phyloP scores from a whole-genome alignment of 2,113 vertebrate genomes.

The Blennius ocellaris region DNA sequence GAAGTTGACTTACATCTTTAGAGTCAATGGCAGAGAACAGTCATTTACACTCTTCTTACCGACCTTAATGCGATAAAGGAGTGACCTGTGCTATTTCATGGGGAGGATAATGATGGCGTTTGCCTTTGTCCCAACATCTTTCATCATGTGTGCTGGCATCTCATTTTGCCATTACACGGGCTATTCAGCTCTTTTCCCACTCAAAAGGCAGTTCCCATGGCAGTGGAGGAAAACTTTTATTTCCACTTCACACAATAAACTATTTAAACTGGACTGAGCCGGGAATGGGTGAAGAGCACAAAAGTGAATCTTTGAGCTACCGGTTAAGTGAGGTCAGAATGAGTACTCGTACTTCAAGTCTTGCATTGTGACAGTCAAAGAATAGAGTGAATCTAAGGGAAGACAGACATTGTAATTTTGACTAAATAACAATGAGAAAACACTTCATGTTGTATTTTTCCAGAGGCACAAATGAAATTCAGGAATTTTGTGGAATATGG shows the following conservation, averaged over 20 bases:
- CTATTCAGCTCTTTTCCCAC: constrained; percentile 42
- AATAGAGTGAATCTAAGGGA: no score
- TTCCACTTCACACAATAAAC: constrained; percentile 35
- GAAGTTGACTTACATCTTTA: constrained; percentile 64
- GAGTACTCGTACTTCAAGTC: neutral
- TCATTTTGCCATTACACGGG: constrained; percentile 42
- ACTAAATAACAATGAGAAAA: no score
- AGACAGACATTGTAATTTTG: no score
- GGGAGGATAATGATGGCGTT: constrained; percentile 65
- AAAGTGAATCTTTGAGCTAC: constrained; percentile 19
- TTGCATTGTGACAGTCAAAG: no score
- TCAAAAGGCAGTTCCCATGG: constrained; percentile 53
- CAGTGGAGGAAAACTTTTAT: constrained; percentile 34
- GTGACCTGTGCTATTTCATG: constrained; percentile 58
- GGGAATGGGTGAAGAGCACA: constrained; percentile 12
- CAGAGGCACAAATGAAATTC: no score
- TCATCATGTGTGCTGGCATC: constrained; percentile 48
- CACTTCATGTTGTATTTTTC: no score
- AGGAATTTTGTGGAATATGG: no score
- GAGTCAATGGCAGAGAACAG: constrained; percentile 69
- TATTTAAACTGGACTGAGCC: constrained; percentile 22
- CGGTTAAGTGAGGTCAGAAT: constrained; percentile 42
- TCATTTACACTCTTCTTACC: constrained; percentile 67
- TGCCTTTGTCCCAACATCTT: constrained; percentile 61
- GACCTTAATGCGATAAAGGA: constrained; percentile 66